Evolutionary conservation across 2,888 invertebrate genomes (phyloP), one percentile per base, ranked within the genome.

Genomic region (Andrena marginata): DNA sequence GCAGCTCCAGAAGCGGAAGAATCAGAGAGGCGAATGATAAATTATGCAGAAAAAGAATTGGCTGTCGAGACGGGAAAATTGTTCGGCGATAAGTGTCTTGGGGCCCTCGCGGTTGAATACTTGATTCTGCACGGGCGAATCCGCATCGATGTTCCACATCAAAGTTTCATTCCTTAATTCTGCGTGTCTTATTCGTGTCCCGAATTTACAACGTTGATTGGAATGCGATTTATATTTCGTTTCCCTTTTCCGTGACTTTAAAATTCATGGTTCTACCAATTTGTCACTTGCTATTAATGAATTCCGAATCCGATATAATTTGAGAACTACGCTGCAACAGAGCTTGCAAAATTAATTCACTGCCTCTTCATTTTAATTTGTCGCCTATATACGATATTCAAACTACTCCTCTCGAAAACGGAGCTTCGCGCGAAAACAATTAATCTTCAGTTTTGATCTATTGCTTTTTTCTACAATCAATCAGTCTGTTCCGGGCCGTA

Each of bases 11-110:
- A 65, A 23, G 68, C 51, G 72, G 54, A 80, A 81, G 71, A 82
- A 70, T 60, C 71, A 23, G 16, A 31, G 76, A 13, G 35, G 68
- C 31, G 49, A 33, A 60, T 63, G 65, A 86, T 86, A 84, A 86
- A 84, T 86, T 86, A 86, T 86, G 82, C 77, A 69, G 77, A 84
- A 80, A 75, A 77, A 67, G 79, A 84, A 86, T 86, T 77, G 84
- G 72, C 59, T 72, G 84, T 75, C 69, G 71, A 8, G 68, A 49
- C 31, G 69, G 42, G 65, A 48, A 81, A 77, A 81, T 77, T 81
- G 83, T 59, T 62, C 31, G 54, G 13, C 72, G 76, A 82, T 64
- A 68, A 82, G 69, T 68, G 72, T 56, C 77, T 64, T 49, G 71
- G 20, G 59, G 63, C 56, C 31, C 49, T 54, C n/a, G 7, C 8